Percentiles rank a stretch among this genome's conserved stretches.
These are phyloP conservation scores for Cheumatopsyche charites DNA, from an alignment of 1,140 invertebrate genomes.

Conservation along the genomic window DNA sequence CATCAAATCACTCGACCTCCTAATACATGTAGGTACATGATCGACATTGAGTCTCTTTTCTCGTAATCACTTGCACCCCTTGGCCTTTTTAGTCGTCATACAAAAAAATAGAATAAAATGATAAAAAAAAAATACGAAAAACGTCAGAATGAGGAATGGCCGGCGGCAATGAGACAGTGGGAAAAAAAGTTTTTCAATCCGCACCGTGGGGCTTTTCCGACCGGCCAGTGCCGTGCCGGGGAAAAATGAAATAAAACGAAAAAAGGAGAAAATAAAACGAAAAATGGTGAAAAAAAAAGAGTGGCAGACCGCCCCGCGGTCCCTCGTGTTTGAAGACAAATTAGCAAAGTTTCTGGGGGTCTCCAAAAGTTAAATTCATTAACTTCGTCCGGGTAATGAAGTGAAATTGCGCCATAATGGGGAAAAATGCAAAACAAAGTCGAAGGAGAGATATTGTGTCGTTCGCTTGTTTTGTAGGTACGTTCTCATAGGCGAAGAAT, in stretches of 20 bases:
- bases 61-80: too few relatives aligned
- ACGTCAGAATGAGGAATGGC: constrained; percentile 15
- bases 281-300: too few relatives aligned
- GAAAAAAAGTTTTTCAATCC: constrained; percentile 23
- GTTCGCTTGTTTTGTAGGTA: too few relatives aligned
- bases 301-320: neutral
- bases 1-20: too few relatives aligned
- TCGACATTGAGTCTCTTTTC: too few relatives aligned
- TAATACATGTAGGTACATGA: too few relatives aligned
- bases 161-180: neutral
- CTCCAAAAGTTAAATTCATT: constrained; percentile 24
- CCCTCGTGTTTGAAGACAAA: constrained; percentile 26
- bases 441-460: neutral
- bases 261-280: too few relatives aligned
- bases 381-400: constrained; percentile 23
- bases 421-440: constrained; percentile 16
- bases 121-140: constrained; percentile 11
- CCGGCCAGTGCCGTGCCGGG: too few relatives aligned
- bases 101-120: too few relatives aligned
- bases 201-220: neutral
- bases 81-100: too few relatives aligned
- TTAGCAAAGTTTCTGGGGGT: constrained; percentile 22
- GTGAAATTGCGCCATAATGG: constrained; percentile 14
- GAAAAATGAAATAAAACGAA: too few relatives aligned
- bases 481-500: too few relatives aligned